Evolutionary conservation across 2,113 vertebrate species (phyloP), one percentile per base, ranked within the genome.

Genomic region (Passer domesticus): DNA sequence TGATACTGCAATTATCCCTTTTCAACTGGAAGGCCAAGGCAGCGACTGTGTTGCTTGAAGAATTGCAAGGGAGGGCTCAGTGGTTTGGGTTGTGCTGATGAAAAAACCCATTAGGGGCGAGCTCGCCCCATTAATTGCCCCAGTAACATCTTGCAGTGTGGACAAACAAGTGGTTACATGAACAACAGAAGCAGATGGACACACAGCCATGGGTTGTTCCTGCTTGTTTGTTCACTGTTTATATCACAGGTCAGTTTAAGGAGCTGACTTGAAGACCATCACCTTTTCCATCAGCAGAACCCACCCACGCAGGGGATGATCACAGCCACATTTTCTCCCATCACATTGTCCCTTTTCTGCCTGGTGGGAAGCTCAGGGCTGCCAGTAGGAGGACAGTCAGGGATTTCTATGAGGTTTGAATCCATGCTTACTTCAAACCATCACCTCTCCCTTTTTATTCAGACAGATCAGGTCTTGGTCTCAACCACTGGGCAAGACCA

Each of bases 1-100:
- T 72, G 94, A 92, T 88, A 89, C 56, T 37, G 69, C 83, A 94
- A 87, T 94, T 95, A 94, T 15, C 37, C 83, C 53, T 91, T 92
- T 79, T 39, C 90, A 85, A 33, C 10, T 87, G 81, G 68, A 84
- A 79, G 64, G 20, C 35, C 17, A 16, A 85, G 52, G 80, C 18
- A 2, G 90, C 68, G 68, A 72, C 64, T 68, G 59, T 30, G n/a
- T 20, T 94, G 23, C 69, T 78, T 68, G 73, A 62, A 75, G 60
- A 62, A 31, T 33, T 78, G 83, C 80, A 67, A 52, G 89, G 77
- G 47, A 86, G 52, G 72, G 43, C 79, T 90, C 5, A 0, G 88
- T 92, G 88, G 76, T 92, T 94, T 89, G 80, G 60, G 83, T 89
- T 92, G 69, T 83, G 72, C 86, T 92, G 50, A 77, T 92, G 83